Percentiles rank a stretch among this genome's conserved stretches.
These are phyloP conservation scores for Drosophila recens DNA, from an alignment of 2,888 invertebrate species.

Conservation along the genomic window DNA sequence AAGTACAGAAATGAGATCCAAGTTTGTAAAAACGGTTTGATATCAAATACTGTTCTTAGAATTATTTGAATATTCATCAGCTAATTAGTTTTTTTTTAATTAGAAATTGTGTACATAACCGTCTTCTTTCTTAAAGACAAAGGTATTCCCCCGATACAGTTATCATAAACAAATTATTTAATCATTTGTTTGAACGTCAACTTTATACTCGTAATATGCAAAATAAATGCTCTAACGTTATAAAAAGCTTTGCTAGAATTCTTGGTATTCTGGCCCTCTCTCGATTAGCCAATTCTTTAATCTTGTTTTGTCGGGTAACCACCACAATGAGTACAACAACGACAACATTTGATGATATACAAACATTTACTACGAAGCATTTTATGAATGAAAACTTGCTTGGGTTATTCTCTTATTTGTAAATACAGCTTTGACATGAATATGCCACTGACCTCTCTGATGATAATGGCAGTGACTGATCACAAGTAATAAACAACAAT, in stretches of 20 bases:
- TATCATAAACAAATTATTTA: neutral
- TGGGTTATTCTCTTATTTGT: slow-evolving; percentile 10
- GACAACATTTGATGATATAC: slow-evolving; percentile 12
- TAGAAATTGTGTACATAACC: neutral
- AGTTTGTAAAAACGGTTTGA: neutral
- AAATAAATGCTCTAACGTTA: neutral
- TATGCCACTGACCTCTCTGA: slow-evolving; percentile 23
- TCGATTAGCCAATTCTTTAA: slow-evolving; percentile 1
- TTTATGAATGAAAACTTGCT: slow-evolving; percentile 20
- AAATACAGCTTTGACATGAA: slow-evolving; percentile 7
- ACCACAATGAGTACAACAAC: slow-evolving; percentile 8
- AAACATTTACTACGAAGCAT: slow-evolving; percentile 9
- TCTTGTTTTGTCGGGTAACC: slow-evolving; percentile 29
- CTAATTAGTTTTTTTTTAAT: neutral
- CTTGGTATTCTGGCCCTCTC: neutral
- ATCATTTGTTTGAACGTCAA: neutral
- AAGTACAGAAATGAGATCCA: slow-evolving; percentile 19
- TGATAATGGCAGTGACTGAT: slow-evolving; percentile 14
- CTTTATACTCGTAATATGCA: neutral
- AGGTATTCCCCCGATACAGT: neutral
- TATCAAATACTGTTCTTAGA: neutral
- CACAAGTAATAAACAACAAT: slow-evolving; percentile 11
- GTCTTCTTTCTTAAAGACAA: neutral
- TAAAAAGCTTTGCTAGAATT: neutral
- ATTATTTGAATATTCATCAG: slow-evolving; percentile 8